Conservation (phyloP, 2,113 vertebrate species). For the Phyllopteryx taeniolatus region DNA sequence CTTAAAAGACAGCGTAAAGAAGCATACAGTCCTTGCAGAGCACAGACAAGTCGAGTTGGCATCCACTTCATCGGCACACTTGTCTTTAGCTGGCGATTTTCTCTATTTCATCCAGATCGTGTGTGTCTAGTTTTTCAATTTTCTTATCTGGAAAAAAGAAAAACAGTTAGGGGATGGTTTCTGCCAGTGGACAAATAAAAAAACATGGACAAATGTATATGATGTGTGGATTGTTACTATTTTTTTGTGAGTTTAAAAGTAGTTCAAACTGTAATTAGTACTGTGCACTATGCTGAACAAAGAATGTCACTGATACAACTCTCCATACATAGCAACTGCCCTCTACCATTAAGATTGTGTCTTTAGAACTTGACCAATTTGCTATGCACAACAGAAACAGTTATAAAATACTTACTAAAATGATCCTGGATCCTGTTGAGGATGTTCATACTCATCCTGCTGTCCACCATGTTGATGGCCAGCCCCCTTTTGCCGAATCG, state of each 20-base stretch:
- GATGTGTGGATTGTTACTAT: background rate
- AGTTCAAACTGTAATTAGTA: background rate
- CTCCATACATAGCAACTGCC: background rate
- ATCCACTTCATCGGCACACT: slow-evolving; percentile 2
- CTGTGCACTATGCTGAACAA: background rate
- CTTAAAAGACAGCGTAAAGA: slow-evolving; percentile 59
- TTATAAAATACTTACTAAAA: slow-evolving; percentile 53
- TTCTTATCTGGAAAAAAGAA: slow-evolving; percentile 81
- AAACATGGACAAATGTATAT: background rate
- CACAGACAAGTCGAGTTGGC: background rate
- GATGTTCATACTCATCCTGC: slow-evolving; percentile 95
- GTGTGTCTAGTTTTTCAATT: slow-evolving; percentile 89
- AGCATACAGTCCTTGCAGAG: slow-evolving; percentile 51
- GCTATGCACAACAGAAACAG: background rate
- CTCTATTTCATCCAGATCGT: slow-evolving; percentile 97
- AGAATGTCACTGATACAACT: background rate
- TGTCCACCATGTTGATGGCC: slow-evolving; percentile 97
- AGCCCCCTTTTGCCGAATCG: slow-evolving; percentile 94
- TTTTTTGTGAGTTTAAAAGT: background rate
- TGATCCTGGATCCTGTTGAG: slow-evolving; percentile 94
- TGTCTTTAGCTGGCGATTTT: slow-evolving; percentile 84
- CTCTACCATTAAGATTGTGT: background rate
- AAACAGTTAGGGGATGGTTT: background rate
- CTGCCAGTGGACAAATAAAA: background rate
- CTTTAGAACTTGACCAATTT: background rate